Conservation (phyloP, 2,888 invertebrate genomes). For the Parthenolecanium corni region DNA sequence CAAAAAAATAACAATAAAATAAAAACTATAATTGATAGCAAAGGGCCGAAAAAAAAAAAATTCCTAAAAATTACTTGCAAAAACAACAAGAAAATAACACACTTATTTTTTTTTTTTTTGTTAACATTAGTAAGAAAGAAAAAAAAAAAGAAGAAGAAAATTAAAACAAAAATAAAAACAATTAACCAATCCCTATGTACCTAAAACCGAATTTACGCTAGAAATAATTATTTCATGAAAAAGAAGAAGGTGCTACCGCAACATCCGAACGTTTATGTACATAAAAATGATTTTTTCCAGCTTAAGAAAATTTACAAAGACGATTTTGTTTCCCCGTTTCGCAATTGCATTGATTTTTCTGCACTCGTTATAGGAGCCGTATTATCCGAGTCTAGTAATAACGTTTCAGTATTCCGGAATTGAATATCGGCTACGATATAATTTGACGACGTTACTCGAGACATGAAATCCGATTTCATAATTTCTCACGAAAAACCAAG, state of each 20-base stretch:
- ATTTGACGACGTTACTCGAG: too few species aligned
- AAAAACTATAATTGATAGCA: background rate
- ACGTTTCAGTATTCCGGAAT: too few species aligned
- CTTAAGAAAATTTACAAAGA: too few species aligned
- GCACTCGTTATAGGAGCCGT: too few species aligned
- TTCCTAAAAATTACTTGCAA: background rate
- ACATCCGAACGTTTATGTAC: conserved; percentile 14
- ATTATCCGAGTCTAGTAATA: too few species aligned
- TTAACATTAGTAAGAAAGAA: background rate
- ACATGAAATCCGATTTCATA: too few species aligned
- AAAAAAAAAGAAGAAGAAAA: background rate
- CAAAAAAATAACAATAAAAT: background rate
- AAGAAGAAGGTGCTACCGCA: conserved; percentile 10
- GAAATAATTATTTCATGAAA: background rate
- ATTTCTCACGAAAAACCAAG: too few species aligned
- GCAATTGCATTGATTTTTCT: conserved; percentile 24
- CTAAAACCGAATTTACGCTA: conserved; percentile 16
- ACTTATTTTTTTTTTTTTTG: background rate
- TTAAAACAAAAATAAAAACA: conserved; percentile 8
- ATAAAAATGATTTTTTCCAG: background rate
- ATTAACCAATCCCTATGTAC: conserved; percentile 22
- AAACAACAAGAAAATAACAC: background rate
- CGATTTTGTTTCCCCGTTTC: background rate
- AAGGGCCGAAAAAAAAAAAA: background rate
- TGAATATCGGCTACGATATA: too few species aligned